phyloP scores from a whole-genome alignment of 2,797 vertebrate species.

The Crenichthys baileyi region DNA sequence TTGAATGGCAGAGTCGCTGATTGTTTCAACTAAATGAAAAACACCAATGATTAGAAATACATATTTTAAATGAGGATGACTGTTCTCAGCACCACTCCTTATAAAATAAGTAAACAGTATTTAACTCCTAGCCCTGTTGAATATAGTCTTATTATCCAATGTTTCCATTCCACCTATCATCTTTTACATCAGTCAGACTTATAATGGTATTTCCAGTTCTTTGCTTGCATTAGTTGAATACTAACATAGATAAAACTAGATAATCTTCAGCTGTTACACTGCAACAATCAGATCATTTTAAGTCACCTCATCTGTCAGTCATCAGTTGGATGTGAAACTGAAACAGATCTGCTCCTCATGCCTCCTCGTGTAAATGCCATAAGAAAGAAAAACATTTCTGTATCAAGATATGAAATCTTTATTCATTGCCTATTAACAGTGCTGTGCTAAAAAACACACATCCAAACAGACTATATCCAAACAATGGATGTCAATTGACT shows the following conservation, averaged over 20 bases:
- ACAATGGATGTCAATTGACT: not conserved
- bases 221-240: not conserved
- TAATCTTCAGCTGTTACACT: not conserved
- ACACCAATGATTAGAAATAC: too few species aligned
- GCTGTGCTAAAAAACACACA: not conserved
- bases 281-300: not conserved
- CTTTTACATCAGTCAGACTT: not conserved
- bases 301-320: not conserved
- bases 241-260: not conserved
- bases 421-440: not conserved
- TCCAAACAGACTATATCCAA: not conserved
- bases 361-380: not conserved
- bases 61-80: too few species aligned
- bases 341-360: not conserved
- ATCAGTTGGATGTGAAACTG: not conserved
- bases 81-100: too few species aligned
- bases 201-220: too few species aligned
- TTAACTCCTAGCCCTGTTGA: not conserved
- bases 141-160: not conserved
- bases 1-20: not conserved
- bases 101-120: not conserved
- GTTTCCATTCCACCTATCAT: not conserved
- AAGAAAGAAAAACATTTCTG: not conserved
- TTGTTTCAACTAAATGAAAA: too few species aligned
- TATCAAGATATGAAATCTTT: not conserved